Conservation (phyloP, 1,140 invertebrate genomes). For the Euwallacea fornicatus region DNA sequence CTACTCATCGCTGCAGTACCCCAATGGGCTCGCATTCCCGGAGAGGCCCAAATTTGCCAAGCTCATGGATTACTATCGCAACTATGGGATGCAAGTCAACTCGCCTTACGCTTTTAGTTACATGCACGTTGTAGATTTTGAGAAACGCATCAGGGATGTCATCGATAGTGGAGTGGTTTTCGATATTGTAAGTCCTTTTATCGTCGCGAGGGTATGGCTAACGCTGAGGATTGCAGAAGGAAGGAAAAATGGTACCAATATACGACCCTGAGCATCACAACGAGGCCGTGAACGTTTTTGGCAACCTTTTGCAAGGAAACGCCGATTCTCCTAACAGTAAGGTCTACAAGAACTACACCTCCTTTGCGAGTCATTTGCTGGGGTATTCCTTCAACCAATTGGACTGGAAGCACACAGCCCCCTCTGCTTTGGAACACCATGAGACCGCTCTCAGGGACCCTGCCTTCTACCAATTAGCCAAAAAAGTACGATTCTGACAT, state of each 20-base stretch:
- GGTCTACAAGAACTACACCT: constrained; percentile 62
- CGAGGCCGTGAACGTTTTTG: constrained; percentile 54
- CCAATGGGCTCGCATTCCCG: constrained; percentile 68
- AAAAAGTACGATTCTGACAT: constrained; percentile 56
- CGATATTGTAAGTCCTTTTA: constrained; percentile 40
- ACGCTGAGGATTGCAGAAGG: constrained; percentile 25
- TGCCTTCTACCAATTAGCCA: constrained; percentile 64
- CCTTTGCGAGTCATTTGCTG: constrained; percentile 52
- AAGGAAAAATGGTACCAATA: constrained; percentile 50
- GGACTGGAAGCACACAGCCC: constrained; percentile 41
- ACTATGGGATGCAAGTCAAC: constrained; percentile 45
- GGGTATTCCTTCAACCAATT: constrained; percentile 53
- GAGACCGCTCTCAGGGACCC: constrained; percentile 68
- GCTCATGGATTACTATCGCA: constrained; percentile 49
- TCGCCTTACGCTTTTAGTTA: constrained; percentile 30
- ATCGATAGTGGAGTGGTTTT: constrained; percentile 56
- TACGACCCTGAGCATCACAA: constrained; percentile 43
- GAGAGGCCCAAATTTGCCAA: constrained; percentile 58
- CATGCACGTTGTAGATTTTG: constrained; percentile 43
- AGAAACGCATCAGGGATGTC: constrained; percentile 55
- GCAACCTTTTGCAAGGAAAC: constrained; percentile 58
- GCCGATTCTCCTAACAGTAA: constrained; percentile 56
- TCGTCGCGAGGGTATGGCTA: background rate
- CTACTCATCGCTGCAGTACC: constrained; percentile 64
- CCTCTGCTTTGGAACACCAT: constrained; percentile 55